These are phyloP conservation scores for Desoria tigrina DNA, from an alignment of 2,888 invertebrate genomes.

Conservation along the genomic window DNA sequence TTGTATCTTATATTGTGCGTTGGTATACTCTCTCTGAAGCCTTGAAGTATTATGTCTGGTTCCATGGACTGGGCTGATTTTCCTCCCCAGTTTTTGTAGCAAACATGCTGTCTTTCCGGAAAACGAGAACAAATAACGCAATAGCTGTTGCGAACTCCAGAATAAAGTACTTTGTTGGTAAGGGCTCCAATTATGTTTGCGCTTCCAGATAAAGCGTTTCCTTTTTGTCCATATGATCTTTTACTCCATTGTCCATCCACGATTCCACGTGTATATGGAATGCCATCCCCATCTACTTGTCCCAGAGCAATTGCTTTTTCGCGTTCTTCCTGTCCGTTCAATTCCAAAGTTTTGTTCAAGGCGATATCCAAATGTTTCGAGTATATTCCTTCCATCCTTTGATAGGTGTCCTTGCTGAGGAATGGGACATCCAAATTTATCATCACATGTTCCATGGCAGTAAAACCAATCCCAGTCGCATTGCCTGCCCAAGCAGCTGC, in stretches of 20 bases:
- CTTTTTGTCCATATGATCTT: neutral
- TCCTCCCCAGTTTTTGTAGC: neutral
- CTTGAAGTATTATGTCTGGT: neutral
- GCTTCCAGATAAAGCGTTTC: neutral
- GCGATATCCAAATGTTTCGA: neutral
- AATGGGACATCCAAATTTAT: neutral
- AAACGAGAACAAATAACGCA: neutral
- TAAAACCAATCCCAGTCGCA: neutral
- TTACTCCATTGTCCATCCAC: neutral
- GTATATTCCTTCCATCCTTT: neutral
- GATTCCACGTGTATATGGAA: neutral
- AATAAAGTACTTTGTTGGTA: neutral
- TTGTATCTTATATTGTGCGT: neutral
- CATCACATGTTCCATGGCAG: neutral
- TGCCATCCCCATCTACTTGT: neutral
- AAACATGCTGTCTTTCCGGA: neutral
- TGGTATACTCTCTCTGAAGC: neutral
- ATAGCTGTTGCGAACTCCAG: neutral
- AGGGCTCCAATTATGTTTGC: neutral
- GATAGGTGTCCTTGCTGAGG: neutral
- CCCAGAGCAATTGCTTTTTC: neutral
- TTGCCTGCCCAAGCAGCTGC: neutral
- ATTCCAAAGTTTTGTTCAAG: neutral
- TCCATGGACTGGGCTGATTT: slow-evolving; percentile 6
- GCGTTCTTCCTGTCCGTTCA: neutral